These are phyloP conservation scores for Sebastes kiyomatsui DNA, from an alignment of 2,797 vertebrate species.

Conservation along the genomic window DNA sequence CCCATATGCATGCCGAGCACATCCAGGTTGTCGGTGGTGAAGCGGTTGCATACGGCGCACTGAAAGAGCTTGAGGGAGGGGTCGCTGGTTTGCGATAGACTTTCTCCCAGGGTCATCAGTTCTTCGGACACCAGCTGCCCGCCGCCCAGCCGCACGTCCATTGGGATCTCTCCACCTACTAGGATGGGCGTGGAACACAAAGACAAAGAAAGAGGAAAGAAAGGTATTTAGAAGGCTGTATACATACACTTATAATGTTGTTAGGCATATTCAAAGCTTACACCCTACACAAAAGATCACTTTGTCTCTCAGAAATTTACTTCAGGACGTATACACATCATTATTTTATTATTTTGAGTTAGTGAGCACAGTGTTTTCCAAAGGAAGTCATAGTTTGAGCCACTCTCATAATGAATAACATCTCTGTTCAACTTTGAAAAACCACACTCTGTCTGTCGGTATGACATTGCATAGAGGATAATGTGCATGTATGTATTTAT, in stretches of 20 bases:
- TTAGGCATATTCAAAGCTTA: constrained; percentile 7
- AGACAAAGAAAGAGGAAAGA: not conserved
- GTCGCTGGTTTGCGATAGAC: constrained; percentile 96
- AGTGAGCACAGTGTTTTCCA: constrained; percentile 11
- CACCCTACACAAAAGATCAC: not conserved
- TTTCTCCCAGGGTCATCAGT: constrained; percentile 98
- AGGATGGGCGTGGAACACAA: constrained; percentile 27
- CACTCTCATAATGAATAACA: constrained; percentile 35
- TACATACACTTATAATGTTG: not conserved
- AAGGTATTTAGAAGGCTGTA: constrained; percentile 12
- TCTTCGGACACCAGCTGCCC: constrained; percentile 98
- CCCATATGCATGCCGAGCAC: constrained; percentile 98
- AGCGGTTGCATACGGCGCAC: constrained; percentile 98
- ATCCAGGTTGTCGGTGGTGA: constrained; percentile 98
- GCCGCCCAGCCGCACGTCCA: constrained; percentile 94
- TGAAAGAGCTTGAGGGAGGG: constrained; percentile 99
- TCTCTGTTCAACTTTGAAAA: constrained; percentile 35
- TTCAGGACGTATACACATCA: not conserved
- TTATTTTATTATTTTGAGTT: constrained; percentile 25
- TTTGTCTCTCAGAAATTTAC: constrained; percentile 10
- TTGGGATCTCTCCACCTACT: constrained; percentile 96
- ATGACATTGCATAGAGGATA: constrained; percentile 34
- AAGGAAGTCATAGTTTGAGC: constrained; percentile 8
- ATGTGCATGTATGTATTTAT: constrained; percentile 60
- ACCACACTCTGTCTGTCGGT: constrained; percentile 2